Percentiles rank a stretch among this genome's conserved stretches.
phyloP scores from a whole-genome alignment of 2,797 vertebrate species.

The Sphenopsis melanotis region DNA sequence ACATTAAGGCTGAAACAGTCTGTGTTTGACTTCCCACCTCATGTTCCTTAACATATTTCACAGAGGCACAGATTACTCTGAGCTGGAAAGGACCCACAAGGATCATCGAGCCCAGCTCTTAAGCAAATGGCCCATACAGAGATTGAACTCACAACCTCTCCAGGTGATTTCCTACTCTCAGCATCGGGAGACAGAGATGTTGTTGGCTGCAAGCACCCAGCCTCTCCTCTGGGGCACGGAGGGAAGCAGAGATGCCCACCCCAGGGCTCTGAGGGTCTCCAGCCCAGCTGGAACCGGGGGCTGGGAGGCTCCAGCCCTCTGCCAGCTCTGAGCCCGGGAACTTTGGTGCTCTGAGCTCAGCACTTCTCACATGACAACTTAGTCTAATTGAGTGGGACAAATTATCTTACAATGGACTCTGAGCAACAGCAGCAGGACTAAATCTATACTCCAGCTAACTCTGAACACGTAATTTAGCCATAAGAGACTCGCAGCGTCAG shows the following conservation, averaged over 20 bases:
- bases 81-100: not conserved
- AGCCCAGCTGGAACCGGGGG: not conserved
- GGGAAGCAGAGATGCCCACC: not conserved
- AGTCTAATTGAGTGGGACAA: constrained; percentile 69
- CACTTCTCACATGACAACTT: constrained; percentile 64
- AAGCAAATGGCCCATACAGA: not conserved
- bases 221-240: rapidly evolving
- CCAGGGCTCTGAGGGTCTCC: not conserved
- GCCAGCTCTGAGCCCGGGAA: not conserved
- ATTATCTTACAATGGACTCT: constrained; percentile 66
- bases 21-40: not conserved
- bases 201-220: not conserved
- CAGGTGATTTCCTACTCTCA: not conserved
- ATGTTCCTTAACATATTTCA: not conserved
- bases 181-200: rapidly evolving
- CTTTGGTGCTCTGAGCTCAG: constrained; percentile 33
- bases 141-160: not conserved
- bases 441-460: constrained; percentile 57
- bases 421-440: constrained; percentile 52
- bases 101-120: not conserved
- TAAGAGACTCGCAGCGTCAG: constrained; percentile 19
- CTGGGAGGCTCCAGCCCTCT: not conserved
- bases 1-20: not conserved
- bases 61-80: not conserved
- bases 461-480: constrained; percentile 53